Conservation (phyloP, 2,888 invertebrate species). For the Scelioninae gen. 1 region DNA sequence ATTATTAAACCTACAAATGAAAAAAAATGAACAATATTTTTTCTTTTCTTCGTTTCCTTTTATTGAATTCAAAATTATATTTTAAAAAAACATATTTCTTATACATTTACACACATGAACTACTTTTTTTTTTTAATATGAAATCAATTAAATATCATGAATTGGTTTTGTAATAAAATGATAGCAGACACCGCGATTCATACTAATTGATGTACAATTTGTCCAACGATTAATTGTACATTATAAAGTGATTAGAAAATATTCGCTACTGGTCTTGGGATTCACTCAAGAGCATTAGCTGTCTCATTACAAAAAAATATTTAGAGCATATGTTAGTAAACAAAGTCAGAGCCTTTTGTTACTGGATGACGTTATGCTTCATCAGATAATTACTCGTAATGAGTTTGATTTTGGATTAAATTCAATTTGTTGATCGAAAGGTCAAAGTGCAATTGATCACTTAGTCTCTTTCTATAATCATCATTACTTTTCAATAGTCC, state of each 20-base stretch:
- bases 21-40: too few relatives aligned
- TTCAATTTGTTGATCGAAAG: neutral
- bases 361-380: too few relatives aligned
- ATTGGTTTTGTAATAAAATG: conserved; percentile 23
- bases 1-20: neutral
- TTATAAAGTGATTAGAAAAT: conserved; percentile 31
- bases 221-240: conserved; percentile 36
- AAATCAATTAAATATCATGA: conserved; percentile 18
- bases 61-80: too few relatives aligned
- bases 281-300: neutral
- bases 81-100: neutral
- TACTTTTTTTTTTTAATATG: neutral
- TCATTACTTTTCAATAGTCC: neutral
- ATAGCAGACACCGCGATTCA: neutral
- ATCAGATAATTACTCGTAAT: neutral
- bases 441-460: neutral
- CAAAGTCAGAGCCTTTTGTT: neutral
- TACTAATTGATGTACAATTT: conserved; percentile 23
- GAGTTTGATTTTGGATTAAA: neutral
- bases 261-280: neutral
- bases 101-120: neutral
- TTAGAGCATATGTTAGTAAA: neutral
- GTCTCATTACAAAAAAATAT: neutral
- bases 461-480: neutral
- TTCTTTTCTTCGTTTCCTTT: too few relatives aligned